phyloP scores from a whole-genome alignment of 2,888 invertebrate genomes.

The Parnassius apollo region DNA sequence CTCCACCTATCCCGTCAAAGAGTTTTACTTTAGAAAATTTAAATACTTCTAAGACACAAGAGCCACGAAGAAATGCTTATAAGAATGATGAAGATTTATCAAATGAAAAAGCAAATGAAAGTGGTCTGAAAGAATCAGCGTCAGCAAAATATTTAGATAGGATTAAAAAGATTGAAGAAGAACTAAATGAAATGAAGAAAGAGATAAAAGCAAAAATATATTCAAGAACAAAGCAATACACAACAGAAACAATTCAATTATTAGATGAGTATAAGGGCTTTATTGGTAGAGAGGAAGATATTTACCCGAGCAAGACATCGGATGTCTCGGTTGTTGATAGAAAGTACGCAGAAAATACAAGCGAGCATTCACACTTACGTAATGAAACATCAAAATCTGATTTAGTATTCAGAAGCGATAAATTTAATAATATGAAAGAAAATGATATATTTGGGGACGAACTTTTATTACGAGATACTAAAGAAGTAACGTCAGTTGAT shows the following conservation, averaged over 20 bases:
- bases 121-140: not conserved
- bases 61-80: not conserved
- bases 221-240: not conserved
- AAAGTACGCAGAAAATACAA: not conserved
- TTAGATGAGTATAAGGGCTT: not conserved
- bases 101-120: not conserved
- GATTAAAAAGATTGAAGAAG: slow-evolving; percentile 8
- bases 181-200: slow-evolving; percentile 8
- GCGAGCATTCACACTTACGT: not conserved
- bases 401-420: slow-evolving; percentile 2
- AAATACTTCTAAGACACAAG: not conserved
- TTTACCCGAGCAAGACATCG: not conserved
- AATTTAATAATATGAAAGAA: not conserved
- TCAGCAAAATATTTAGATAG: slow-evolving; percentile 4
- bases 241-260: not conserved
- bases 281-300: not conserved
- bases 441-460: not conserved
- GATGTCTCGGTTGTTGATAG: not conserved
- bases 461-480: not conserved
- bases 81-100: not conserved
- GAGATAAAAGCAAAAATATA: slow-evolving; percentile 5
- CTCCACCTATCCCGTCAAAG: not conserved
- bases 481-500: not conserved
- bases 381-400: not conserved
- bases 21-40: not conserved